Base-by-base conservation (phyloP, 2,113 vertebrate species). In the Xenopus tropicalis region DNA sequence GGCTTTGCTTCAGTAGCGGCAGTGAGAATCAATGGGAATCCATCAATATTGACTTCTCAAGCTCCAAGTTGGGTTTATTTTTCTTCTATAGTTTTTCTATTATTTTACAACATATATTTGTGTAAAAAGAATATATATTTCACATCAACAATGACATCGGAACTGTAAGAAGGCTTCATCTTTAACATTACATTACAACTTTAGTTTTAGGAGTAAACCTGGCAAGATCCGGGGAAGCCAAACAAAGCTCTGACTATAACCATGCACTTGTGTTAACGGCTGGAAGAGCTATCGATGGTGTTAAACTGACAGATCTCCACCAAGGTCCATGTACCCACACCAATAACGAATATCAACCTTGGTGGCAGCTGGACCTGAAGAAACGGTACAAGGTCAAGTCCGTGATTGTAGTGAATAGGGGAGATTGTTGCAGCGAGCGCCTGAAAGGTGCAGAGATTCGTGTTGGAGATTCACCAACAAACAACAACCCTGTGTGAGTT, bases 401-500 rank as follows among this genome's bases (percentile, higher is more conserved):
- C 1, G 61, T 63, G 61, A 4, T 17, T 0, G 19, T 63, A 11
- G 25, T 63, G 25, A 24, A 19, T 1, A 63, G 61, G 29, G 3
- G 1, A 8, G 61, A 63, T 29, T 8, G 17, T 11, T 42, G 25
- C 61, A 11, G 14, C 10, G 25, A 63, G 19, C 25, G 61, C 1
- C 22, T 63, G 24, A 11, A 19, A 2, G 61, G 29, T 6, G 61
- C 16, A 1, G 25, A 69, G 24, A 25, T 69, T 16, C 51, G 25
- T 13, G 7, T 69, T 21, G 67, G 67, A 69, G 42, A 69, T 22
- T 29, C 19, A 24, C 0, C 24, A 20, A n/a, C 8, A 12, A 69
- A 69, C 7, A 2, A 69, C 29, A 69, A 69, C 8, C 52, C 67
- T 9, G 67, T 69, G 67, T 69, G 52, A 69, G 67, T 69, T 23